These are phyloP conservation scores for Lycodopsis pacificus DNA, from an alignment of 2,797 vertebrate species.

Conservation along the genomic window DNA sequence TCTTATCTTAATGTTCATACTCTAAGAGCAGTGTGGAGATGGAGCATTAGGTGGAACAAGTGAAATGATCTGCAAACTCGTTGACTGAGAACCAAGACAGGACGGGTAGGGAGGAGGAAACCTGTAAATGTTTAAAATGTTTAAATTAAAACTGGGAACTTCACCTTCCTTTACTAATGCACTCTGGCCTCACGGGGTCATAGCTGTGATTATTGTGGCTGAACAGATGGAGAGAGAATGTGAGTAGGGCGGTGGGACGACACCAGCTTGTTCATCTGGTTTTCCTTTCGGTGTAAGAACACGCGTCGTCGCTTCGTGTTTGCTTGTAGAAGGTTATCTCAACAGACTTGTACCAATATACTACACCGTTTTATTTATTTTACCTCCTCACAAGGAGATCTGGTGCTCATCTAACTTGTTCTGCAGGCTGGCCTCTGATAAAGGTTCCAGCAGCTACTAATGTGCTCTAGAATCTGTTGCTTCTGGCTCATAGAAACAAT, in stretches of 20 bases:
- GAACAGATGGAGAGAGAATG: no score
- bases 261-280: neutral
- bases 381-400: neutral
- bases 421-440: neutral
- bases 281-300: neutral
- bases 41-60: no score
- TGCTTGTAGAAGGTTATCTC: neutral
- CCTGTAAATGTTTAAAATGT: no score
- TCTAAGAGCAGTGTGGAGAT: neutral
- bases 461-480: neutral
- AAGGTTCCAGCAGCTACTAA: neutral
- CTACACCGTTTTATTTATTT: neutral
- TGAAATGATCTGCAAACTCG: no score
- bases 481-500: neutral
- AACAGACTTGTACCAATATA: neutral
- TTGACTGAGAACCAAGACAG: no score
- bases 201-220: no score
- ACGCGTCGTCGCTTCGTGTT: neutral
- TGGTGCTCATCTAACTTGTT: slow-evolving; percentile 7
- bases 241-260: neutral
- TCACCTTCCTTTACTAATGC: no score
- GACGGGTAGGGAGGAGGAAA: no score
- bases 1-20: no score
- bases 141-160: no score
- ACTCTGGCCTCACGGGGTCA: no score